Evolutionary conservation across 2,113 vertebrate genomes (phyloP), one percentile per base, ranked within the genome.

Genomic region (Oryzias melastigma): DNA sequence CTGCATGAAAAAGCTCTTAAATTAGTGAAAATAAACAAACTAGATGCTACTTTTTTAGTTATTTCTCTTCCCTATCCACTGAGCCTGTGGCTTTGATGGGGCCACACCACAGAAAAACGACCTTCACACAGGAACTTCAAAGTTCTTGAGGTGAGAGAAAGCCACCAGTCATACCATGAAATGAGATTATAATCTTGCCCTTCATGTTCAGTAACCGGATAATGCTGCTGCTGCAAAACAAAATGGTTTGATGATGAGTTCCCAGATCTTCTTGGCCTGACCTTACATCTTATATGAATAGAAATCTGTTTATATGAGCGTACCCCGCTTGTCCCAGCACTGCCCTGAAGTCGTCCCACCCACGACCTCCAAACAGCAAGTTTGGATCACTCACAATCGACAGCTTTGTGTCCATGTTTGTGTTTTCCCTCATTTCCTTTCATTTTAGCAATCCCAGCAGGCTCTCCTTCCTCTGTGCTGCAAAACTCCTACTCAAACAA

Each of bases 181-280:
- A 73, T 71, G 29, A 58, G 65, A 18, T 49, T n/a, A 20, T 35
- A 50, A 73, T 82, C 55, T 73, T 63, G 68, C 52, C 29, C 44
- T 29, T 42, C 25, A 52, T 58, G 59, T 64, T 82, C 62, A 56
- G 35, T 35, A 35, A 35, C 3, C 35, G 0, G 35, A 35, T 35
- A 56, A 47, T 46, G 43, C 29, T 45, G 44, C 53, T 46, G 17
- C 17, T 29, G 41, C 27, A 29, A 42, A 67, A 35, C 35, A 12
- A 29, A 35, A 35, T 12, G 35, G 35, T 35, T 35, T 35, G 35
- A 35, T 12, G 35, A 35, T 3, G 35, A 35, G 10, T 35, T 8
- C 8, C 35, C 24, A 63, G 20, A 13, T n/a, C 13, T 2, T 52
- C 50, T 47, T 47, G 4, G 15, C 62, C 19, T 66, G 14, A 7